phyloP scores from a whole-genome alignment of 2,797 vertebrate genomes.

The Crypturellus tataupa region DNA sequence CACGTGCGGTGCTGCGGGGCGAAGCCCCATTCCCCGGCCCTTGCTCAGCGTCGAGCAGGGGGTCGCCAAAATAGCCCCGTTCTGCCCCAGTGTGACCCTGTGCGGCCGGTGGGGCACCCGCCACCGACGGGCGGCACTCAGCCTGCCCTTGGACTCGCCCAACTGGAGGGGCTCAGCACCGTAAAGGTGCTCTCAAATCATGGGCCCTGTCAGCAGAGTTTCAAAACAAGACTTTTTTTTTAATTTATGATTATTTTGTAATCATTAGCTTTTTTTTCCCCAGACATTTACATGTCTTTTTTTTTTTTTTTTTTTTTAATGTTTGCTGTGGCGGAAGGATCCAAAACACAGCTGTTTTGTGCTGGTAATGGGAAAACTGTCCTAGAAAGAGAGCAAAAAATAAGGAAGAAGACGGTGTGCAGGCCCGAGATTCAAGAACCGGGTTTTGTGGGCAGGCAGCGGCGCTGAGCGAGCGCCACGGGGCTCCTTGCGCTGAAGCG shows the following conservation, averaged over 20 bases:
- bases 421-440: slow-evolving; percentile 2
- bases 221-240: slow-evolving; percentile 70
- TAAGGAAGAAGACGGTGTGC: not conserved
- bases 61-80: slow-evolving; percentile 74
- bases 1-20: slow-evolving; percentile 71
- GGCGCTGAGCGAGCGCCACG: not conserved
- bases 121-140: not conserved
- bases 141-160: not conserved
- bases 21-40: slow-evolving; percentile 71
- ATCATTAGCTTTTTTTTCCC: slow-evolving; percentile 70
- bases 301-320: slow-evolving; percentile 73
- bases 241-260: slow-evolving; percentile 4
- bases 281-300: slow-evolving; percentile 75
- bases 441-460: slow-evolving; percentile 29
- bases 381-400: not conserved
- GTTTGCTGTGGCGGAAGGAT: slow-evolving; percentile 67
- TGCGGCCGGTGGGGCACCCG: slow-evolving; percentile 57
- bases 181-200: not conserved
- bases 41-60: slow-evolving; percentile 16
- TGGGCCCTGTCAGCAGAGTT: slow-evolving; percentile 49
- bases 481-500: not conserved
- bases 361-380: slow-evolving; percentile 58
- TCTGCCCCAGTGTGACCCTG: slow-evolving; percentile 59
- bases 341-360: slow-evolving; percentile 75
- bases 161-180: not conserved